A percentile compares a stretch with the other conserved stretches of the same genome.
Evolutionary conservation across 2,888 invertebrate species (phyloP).

Genomic region (Vesta saturnalis): DNA sequence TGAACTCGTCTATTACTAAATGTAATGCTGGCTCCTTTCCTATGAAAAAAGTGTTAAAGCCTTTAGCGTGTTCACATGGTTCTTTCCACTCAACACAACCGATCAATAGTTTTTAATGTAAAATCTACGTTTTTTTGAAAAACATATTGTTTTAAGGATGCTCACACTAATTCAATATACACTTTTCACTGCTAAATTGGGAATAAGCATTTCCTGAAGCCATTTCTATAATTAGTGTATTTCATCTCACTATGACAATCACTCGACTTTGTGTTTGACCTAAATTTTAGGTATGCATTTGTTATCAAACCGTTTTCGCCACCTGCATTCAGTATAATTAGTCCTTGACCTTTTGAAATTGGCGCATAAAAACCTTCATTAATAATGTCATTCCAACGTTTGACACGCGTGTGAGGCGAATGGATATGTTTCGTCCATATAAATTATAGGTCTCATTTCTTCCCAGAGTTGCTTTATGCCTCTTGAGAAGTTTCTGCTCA

Average conservation of each 20-base stretch:
- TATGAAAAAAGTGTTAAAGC: no score
- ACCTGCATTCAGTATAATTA: no score
- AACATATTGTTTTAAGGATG: conserved; percentile 2
- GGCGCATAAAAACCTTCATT: no score
- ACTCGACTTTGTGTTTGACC: not conserved
- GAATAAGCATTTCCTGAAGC: no score
- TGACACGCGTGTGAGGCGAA: not conserved
- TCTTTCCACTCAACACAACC: no score
- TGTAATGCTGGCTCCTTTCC: no score
- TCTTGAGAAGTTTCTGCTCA: not conserved
- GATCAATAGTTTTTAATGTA: not conserved
- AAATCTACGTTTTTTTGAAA: not conserved
- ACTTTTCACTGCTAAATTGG: not conserved
- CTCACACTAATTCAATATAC: not conserved
- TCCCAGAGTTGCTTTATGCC: not conserved
- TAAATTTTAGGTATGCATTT: not conserved
- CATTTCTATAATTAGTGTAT: not conserved
- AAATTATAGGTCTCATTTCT: not conserved
- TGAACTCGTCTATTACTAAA: no score
- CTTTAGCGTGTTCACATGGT: no score
- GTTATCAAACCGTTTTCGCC: not conserved
- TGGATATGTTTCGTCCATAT: conserved; percentile 1
- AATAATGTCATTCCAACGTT: not conserved
- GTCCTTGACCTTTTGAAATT: no score
- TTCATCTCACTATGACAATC: not conserved